These are phyloP conservation scores for Apodemia hepburni DNA, from an alignment of 2,888 invertebrate species.

Conservation along the genomic window DNA sequence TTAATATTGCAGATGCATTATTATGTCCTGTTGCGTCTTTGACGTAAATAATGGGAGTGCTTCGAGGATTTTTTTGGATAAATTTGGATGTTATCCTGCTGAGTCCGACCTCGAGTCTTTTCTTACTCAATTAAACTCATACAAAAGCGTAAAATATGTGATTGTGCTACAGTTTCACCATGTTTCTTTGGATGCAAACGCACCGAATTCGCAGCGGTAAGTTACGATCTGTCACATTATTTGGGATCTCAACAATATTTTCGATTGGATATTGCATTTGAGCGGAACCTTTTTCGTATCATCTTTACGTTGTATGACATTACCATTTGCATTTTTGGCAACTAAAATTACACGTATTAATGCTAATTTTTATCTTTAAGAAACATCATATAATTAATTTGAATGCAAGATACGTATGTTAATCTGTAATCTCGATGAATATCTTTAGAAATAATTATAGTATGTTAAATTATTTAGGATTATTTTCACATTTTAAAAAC, in stretches of 20 bases:
- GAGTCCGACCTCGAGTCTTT: constrained; percentile 58
- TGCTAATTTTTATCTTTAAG: constrained; percentile 13
- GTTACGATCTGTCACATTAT: constrained; percentile 68
- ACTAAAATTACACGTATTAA: constrained; percentile 32
- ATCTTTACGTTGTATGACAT: constrained; percentile 28
- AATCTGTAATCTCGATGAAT: constrained; percentile 1
- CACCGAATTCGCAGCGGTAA: constrained; percentile 49
- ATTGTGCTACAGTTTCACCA: constrained; percentile 68
- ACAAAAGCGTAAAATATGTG: constrained; percentile 75
- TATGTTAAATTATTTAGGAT: constrained; percentile 6
- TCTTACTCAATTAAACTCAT: constrained; percentile 75
- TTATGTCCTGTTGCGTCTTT: constrained; percentile 58
- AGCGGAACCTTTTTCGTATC: constrained; percentile 39
- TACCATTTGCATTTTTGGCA: constrained; percentile 36
- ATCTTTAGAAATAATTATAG: neutral
- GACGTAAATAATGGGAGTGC: constrained; percentile 72
- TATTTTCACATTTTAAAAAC: neutral
- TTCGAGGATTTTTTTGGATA: constrained; percentile 64
- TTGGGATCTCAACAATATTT: constrained; percentile 70
- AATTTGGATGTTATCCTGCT: constrained; percentile 74
- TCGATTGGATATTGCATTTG: constrained; percentile 56
- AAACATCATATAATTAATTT: constrained; percentile 18
- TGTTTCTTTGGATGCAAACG: constrained; percentile 41
- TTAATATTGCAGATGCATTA: constrained; percentile 67
- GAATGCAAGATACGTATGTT: constrained; percentile 7